Base-by-base conservation (phyloP, 1,140 invertebrate genomes). In the Oscheius sp. region DNA sequence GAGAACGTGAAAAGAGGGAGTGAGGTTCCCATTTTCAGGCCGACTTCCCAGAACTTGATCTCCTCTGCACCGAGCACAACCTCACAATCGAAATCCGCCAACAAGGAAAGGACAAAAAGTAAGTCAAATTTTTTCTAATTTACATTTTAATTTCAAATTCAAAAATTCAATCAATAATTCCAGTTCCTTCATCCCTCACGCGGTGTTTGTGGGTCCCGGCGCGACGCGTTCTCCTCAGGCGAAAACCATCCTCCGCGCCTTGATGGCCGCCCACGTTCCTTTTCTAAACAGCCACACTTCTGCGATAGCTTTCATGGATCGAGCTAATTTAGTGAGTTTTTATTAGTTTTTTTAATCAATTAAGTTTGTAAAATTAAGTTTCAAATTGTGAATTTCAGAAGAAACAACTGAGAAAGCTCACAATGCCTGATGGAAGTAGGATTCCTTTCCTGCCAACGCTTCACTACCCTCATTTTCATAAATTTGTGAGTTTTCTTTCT, bases 391-490 rank as follows among this genome's bases (percentile, higher is more conserved):
- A n/a, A n/a, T 67, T 58, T 67, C 45, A 67, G 42, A 73, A 73
- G 46, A 66, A 74, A 35, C 63, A 74, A 28, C 28, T 74, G 20
- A 55, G 65, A 26, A 67, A 68, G 59, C 42, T 68, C 18, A 68
- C 45, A 23, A n/a, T 74, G 18, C 26, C 63, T 1, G 72, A 74
- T 62, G 72, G 72, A 1, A 52, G 42, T 13, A 29, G 64, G 0
- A 68, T 74, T 3, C 72, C 72, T 0, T 45, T 74, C 46, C 65
- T 74, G 28, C 72, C 72, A 2, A 67, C 65, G 15, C 49, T 74
- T 13, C 72, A 74, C 34, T 74, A 74, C 34, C 72, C 72, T 7
- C 38, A 67, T 45, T 74, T 74, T 62, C 72, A 74, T n/a, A 67
- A 74, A 68, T 74, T 74, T 38, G 72, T 74, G 28, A 61, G 72